phyloP scores from a whole-genome alignment of 2,113 vertebrate species.

The Oncorhynchus kisutch region DNA sequence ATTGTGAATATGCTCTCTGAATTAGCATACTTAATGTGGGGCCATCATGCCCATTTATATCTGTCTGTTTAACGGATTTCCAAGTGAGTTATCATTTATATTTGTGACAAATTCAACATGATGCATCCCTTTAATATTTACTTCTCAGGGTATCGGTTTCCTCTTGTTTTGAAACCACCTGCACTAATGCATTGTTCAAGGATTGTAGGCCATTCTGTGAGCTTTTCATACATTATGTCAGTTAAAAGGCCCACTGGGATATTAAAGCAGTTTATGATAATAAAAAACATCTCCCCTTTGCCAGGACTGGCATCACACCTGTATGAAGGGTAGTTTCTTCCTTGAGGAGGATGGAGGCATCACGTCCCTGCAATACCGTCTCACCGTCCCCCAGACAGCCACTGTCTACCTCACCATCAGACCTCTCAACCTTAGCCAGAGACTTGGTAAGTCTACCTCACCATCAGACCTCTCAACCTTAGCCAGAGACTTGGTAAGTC shows the following conservation, averaged over 20 bases:
- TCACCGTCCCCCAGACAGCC: conserved; percentile 79
- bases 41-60: not conserved
- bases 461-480: conserved; percentile 46
- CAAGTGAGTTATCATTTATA: conserved; percentile 30
- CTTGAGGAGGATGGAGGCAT: conserved; percentile 83
- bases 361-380: conserved; percentile 81
- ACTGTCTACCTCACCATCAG: conserved; percentile 81
- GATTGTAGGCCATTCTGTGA: not conserved
- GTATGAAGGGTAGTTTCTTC: conserved; percentile 87
- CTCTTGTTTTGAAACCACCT: not conserved
- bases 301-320: conserved; percentile 80
- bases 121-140: not conserved
- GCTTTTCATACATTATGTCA: too few relatives aligned
- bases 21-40: conserved; percentile 34
- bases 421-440: conserved; percentile 74
- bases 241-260: too few relatives aligned
- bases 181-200: not conserved
- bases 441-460: conserved; percentile 39
- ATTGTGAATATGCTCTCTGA: conserved; percentile 39
- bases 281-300: not conserved
- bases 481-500: conserved; percentile 44
- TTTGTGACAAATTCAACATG: conserved; percentile 17
- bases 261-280: too few relatives aligned
- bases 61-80: conserved; percentile 11
- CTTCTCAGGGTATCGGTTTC: not conserved